Conservation (phyloP, 1,140 invertebrate genomes). For the Vollenhovia emeryi region DNA sequence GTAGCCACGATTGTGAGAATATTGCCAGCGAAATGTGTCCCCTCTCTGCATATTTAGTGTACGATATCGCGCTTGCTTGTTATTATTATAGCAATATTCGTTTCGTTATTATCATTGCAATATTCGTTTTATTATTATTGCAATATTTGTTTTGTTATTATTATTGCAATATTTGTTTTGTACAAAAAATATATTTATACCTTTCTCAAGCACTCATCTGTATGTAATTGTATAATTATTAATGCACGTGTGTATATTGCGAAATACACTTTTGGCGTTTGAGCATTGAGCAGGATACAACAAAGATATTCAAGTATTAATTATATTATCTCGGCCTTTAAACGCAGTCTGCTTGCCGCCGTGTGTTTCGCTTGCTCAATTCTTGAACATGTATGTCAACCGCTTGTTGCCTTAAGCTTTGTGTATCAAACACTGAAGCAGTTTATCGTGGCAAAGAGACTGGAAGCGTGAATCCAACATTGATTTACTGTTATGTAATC, state of each 20-base stretch:
- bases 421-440: neutral
- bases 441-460: constrained; percentile 18
- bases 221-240: neutral
- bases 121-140: neutral
- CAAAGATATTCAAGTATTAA: neutral
- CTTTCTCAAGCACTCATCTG: neutral
- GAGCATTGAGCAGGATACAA: neutral
- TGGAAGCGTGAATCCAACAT: constrained; percentile 31
- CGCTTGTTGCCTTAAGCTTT: constrained; percentile 16
- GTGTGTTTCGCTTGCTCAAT: neutral
- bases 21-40: constrained; percentile 31
- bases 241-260: neutral
- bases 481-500: constrained; percentile 12
- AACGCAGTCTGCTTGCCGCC: neutral
- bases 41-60: neutral
- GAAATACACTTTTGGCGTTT: neutral
- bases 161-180: neutral
- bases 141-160: neutral
- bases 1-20: constrained; percentile 69
- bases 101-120: neutral
- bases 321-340: neutral
- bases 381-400: neutral
- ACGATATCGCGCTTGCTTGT: neutral
- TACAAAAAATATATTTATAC: neutral
- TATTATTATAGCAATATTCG: too few species aligned